Evolutionary conservation across 1,140 invertebrate genomes (phyloP).

Genomic region (Scaptomyza pallida): DNA sequence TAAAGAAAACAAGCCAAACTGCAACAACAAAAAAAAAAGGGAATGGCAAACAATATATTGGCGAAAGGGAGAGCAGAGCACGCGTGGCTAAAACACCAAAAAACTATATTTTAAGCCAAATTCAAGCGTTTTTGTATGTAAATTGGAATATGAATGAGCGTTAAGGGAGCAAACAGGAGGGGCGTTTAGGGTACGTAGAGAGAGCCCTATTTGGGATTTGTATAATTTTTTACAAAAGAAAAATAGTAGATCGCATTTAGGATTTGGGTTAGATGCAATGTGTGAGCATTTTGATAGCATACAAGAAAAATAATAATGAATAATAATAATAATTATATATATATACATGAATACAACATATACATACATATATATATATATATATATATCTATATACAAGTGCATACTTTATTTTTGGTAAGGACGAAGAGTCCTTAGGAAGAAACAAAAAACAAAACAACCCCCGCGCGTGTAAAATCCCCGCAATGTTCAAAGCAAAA

Average conservation of each 20-base stretch:
- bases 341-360: constrained; percentile 40
- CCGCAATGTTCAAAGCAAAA: constrained; percentile 57
- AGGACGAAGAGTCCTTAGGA: constrained; percentile 21
- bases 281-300: constrained; percentile 46
- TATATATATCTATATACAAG: constrained; percentile 70
- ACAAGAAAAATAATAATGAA: constrained; percentile 51
- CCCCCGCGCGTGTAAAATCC: neutral
- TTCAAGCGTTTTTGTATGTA: constrained; percentile 68
- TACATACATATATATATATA: constrained; percentile 26
- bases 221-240: constrained; percentile 58
- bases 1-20: constrained; percentile 27
- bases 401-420: constrained; percentile 63
- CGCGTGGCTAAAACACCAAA: constrained; percentile 13
- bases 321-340: constrained; percentile 66
- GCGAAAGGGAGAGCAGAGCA: constrained; percentile 28
- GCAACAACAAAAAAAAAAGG: constrained; percentile 26
- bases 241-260: constrained; percentile 15
- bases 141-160: constrained; percentile 42
- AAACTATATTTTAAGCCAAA: constrained; percentile 46
- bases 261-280: constrained; percentile 38
- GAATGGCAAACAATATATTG: constrained; percentile 38
- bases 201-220: constrained; percentile 29
- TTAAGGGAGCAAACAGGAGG: neutral
- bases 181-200: neutral
- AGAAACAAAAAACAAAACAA: too few relatives aligned